Conservation (phyloP, 2,888 invertebrate genomes). For the Ferdinandea cuprea region DNA sequence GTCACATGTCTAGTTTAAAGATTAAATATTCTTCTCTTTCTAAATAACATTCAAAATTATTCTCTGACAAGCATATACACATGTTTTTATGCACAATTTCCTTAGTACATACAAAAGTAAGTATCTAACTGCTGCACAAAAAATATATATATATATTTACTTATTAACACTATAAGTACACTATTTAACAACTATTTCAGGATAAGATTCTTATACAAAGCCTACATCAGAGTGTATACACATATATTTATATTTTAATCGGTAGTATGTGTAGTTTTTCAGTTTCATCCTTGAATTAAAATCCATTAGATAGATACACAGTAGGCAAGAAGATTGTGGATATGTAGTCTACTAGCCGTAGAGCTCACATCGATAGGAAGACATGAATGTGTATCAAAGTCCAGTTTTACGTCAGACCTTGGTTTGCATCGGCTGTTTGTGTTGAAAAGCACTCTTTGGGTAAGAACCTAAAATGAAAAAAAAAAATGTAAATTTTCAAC, state of each 20-base stretch:
- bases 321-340: not conserved
- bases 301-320: not conserved
- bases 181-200: slow-evolving; percentile 28
- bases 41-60: slow-evolving; percentile 23
- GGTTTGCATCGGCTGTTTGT: slow-evolving; percentile 25
- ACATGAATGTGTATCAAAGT: not conserved
- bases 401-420: slow-evolving; percentile 41
- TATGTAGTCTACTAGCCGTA: not conserved
- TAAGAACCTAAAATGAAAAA: slow-evolving; percentile 53
- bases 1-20: slow-evolving; percentile 33
- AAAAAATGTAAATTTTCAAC: not conserved
- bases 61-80: slow-evolving; percentile 22
- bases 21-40: slow-evolving; percentile 4
- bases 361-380: slow-evolving; percentile 3
- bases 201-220: slow-evolving; percentile 28
- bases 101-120: slow-evolving; percentile 5
- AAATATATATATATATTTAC: slow-evolving; percentile 2
- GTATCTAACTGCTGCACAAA: slow-evolving; percentile 8
- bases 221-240: slow-evolving; percentile 21
- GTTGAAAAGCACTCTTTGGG: slow-evolving; percentile 61
- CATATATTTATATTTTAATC: slow-evolving; percentile 12
- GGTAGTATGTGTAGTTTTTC: not conserved
- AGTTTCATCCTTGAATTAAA: not conserved
- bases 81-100: slow-evolving; percentile 20
- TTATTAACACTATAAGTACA: slow-evolving; percentile 30